Percentiles rank a stretch among this genome's conserved stretches.
phyloP scores from a whole-genome alignment of 2,888 invertebrate species.

The Euplagia quadripunctaria region DNA sequence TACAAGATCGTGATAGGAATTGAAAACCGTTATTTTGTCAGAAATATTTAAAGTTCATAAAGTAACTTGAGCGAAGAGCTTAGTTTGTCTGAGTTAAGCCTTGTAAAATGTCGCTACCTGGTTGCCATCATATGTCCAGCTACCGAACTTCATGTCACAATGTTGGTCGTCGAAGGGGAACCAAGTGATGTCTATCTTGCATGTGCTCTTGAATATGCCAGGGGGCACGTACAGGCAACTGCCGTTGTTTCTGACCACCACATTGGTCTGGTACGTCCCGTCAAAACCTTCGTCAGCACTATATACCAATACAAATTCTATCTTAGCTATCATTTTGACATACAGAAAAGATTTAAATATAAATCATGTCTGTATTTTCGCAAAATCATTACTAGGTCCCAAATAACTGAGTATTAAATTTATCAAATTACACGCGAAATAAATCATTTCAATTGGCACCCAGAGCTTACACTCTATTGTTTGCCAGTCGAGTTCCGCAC shows the following conservation, averaged over 20 bases:
- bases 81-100: constrained; percentile 17
- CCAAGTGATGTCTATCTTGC: constrained; percentile 99
- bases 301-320: constrained; percentile 73
- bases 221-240: constrained; percentile 99
- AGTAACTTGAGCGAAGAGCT: constrained; percentile 28
- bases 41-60: not conserved
- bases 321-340: constrained; percentile 45
- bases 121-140: constrained; percentile 99
- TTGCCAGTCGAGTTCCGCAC: not conserved
- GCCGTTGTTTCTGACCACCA: constrained; percentile 99
- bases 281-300: constrained; percentile 99
- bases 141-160: constrained; percentile 99
- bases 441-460: not conserved
- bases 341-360: constrained; percentile 1
- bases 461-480: constrained; percentile 4
- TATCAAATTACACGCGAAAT: not conserved
- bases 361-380: constrained; percentile 1
- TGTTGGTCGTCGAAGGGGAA: constrained; percentile 99
- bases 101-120: constrained; percentile 89
- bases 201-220: constrained; percentile 99
- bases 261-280: constrained; percentile 99
- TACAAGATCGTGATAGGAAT: constrained; percentile 1
- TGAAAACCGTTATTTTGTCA: not conserved
- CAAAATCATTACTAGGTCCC: not conserved
- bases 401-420: not conserved